Conservation (phyloP, 2,888 invertebrate genomes). For the Eupithecia pulchellata region DNA sequence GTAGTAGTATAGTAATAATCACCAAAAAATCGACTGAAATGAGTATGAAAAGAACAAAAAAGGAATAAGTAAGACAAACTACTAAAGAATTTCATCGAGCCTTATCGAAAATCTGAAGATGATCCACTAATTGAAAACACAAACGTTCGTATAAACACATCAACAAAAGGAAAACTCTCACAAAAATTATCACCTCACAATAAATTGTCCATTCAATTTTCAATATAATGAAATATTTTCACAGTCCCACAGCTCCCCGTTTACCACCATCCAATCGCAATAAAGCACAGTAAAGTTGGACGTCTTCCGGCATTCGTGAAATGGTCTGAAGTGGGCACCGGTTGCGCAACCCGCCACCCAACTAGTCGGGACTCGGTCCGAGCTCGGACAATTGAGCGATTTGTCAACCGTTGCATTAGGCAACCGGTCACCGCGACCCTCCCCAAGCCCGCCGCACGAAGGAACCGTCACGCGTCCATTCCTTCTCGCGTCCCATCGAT, state of each 20-base stretch:
- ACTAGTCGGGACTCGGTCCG: slow-evolving; percentile 65
- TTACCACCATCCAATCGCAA: slow-evolving; percentile 72
- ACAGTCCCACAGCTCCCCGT: slow-evolving; percentile 58
- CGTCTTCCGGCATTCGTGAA: slow-evolving; percentile 80
- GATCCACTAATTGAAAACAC: slow-evolving; percentile 11
- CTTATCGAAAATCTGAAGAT: neutral
- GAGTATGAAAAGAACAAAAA: too few relatives aligned
- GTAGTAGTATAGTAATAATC: too few relatives aligned
- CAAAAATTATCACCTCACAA: slow-evolving; percentile 45
- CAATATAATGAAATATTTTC: slow-evolving; percentile 58
- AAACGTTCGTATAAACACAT: slow-evolving; percentile 14
- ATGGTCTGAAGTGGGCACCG: slow-evolving; percentile 63
- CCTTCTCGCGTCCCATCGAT: slow-evolving; percentile 63
- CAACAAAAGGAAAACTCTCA: slow-evolving; percentile 31
- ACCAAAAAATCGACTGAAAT: too few relatives aligned
- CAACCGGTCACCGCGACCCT: slow-evolving; percentile 69
- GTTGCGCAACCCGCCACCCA: slow-evolving; percentile 76
- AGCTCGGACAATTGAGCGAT: slow-evolving; percentile 81
- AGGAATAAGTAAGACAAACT: neutral
- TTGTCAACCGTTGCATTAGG: slow-evolving; percentile 80
- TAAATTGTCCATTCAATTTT: slow-evolving; percentile 53
- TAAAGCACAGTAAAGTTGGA: slow-evolving; percentile 76
- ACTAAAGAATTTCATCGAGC: neutral
- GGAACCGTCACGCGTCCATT: slow-evolving; percentile 56
- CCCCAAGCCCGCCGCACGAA: slow-evolving; percentile 52